Conservation (phyloP, 2,113 vertebrate species). For the Galbula dea region DNA sequence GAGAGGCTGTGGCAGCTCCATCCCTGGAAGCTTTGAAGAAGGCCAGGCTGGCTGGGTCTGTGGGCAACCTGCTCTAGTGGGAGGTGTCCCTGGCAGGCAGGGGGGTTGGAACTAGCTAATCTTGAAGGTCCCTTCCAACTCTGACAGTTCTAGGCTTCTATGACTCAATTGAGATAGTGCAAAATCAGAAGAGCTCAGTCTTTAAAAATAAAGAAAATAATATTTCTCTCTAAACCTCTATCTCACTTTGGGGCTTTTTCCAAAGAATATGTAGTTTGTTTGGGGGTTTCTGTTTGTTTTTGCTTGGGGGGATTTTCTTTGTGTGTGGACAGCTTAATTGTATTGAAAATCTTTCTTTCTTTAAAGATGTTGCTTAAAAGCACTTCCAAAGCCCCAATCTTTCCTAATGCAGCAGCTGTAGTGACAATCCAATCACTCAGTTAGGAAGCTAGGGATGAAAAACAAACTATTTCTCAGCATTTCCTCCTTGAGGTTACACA, state of each 20-base stretch:
- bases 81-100: too few relatives aligned
- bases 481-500: neutral
- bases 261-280: neutral
- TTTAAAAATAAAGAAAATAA: neutral
- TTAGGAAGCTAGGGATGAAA: neutral
- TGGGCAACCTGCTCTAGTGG: too few relatives aligned
- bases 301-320: neutral
- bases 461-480: neutral
- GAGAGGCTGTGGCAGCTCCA: too few relatives aligned
- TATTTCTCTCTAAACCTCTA: neutral
- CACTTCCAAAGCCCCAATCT: neutral
- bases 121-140: too few relatives aligned
- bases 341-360: too few relatives aligned
- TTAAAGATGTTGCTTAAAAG: too few relatives aligned
- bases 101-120: too few relatives aligned
- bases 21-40: too few relatives aligned
- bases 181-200: neutral
- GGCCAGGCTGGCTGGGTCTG: too few relatives aligned
- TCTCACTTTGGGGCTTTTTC: neutral
- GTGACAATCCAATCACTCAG: neutral
- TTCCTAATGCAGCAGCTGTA: neutral
- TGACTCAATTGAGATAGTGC: too few relatives aligned
- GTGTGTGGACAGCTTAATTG: neutral
- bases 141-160: too few relatives aligned
- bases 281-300: neutral